phyloP scores from a whole-genome alignment of 2,797 vertebrate genomes.

The Lagocephalus sceleratus region DNA sequence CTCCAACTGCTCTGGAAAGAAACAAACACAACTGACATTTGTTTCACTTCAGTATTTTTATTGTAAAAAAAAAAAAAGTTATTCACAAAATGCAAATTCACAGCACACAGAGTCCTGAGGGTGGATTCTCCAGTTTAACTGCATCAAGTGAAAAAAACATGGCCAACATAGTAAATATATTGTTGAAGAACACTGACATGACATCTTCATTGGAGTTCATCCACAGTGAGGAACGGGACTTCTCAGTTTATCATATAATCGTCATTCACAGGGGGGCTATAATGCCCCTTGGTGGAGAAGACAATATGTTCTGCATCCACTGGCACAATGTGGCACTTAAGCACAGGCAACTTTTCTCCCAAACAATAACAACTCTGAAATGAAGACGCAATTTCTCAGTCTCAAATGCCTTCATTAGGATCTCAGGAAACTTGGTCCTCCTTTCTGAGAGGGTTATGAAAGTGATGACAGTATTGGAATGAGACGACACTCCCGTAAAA shows the following conservation, averaged over 20 bases:
- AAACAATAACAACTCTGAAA: conserved; percentile 12
- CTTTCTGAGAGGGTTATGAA: not conserved
- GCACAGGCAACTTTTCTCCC: conserved; percentile 8
- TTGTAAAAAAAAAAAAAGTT: conserved; percentile 47
- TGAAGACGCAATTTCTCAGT: conserved; percentile 6
- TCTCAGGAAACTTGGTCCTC: conserved; percentile 29
- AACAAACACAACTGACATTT: too few relatives aligned
- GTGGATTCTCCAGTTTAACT: conserved; percentile 32
- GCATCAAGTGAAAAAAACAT: conserved; percentile 18
- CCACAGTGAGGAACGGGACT: too few relatives aligned
- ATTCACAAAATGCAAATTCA: conserved; percentile 45
- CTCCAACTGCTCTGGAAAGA: too few relatives aligned
- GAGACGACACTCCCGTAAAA: conserved; percentile 21
- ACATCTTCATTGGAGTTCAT: too few relatives aligned
- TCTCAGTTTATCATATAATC: not conserved
- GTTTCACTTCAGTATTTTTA: conserved; percentile 60
- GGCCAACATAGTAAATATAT: conserved; percentile 13
- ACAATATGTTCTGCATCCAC: too few relatives aligned
- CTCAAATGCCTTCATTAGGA: not conserved
- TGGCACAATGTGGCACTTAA: too few relatives aligned
- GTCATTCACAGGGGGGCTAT: conserved; percentile 13
- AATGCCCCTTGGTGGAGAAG: conserved; percentile 56
- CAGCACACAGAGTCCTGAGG: too few relatives aligned
- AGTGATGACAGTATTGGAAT: conserved; percentile 29
- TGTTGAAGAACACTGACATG: not conserved